Evolutionary conservation across 2,113 vertebrate species (phyloP), one percentile per base, ranked within the genome.

Genomic region (Ornithorhynchus anatinus): DNA sequence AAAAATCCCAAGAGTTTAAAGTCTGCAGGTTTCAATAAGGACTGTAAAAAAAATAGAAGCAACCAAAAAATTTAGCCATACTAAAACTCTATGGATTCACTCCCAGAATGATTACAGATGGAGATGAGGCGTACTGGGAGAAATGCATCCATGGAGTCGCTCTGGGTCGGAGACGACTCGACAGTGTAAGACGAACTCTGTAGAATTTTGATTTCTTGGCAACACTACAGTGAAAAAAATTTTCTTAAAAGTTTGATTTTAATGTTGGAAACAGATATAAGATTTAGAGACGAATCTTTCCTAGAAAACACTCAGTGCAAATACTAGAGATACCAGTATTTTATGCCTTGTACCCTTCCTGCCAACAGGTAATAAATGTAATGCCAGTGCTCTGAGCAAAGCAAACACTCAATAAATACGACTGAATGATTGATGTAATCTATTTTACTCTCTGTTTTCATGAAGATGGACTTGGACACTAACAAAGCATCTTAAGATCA

Each of bases 401-500:
- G n/a, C n/a, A n/a, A n/a, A n/a, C 72, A 77, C 78, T 83, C 72
- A 85, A n/a, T 77, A 72, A 72, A 67, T 69, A 29, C 74, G 51
- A 60, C n/a, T 52, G 58, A 64, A 36, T 40, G 78, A 85, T 23
- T 38, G 89, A 88, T 59, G 70, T 80, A 75, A 82, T 71, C 50
- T 68, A 77, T 74, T 84, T 45, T 58, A 68, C 70, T 75, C 71
- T 67, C 69, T 83, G 81, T 63, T 84, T 85, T 81, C 64, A 68
- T 71, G 79, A 84, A 88, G 82, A 86, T 86, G 89, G 60, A 81
- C 58, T 72, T 58, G 60, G 80, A 79, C 16, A 29, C 70, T 84
- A 75, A 87, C 69, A 69, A 63, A 61, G 87, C 75, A 67, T 64
- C 77, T 84, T 70, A 88, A 87, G 76, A 91, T 91, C 89, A 93